phyloP scores from a whole-genome alignment of 2,113 vertebrate species.

The Oryzias woworae region DNA sequence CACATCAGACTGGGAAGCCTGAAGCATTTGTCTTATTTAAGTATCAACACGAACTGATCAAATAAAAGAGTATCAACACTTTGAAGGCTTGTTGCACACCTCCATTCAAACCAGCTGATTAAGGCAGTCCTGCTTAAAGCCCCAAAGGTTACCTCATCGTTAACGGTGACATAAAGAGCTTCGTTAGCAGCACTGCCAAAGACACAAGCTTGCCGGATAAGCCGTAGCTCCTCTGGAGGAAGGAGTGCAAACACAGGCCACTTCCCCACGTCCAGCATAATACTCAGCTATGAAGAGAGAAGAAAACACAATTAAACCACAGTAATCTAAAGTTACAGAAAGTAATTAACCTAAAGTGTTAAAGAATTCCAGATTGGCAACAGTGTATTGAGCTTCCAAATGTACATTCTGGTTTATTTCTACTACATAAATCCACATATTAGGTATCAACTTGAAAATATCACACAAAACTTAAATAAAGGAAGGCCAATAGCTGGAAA shows the following conservation, averaged over 20 bases:
- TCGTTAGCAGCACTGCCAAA: slow-evolving; percentile 95
- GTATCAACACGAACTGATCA: slow-evolving; percentile 6
- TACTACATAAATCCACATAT: too few species aligned
- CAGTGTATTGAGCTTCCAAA: neutral
- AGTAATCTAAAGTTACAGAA: neutral
- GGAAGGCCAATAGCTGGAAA: too few species aligned
- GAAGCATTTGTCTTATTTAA: slow-evolving; percentile 9
- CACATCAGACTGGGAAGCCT: slow-evolving; percentile 7
- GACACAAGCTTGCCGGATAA: slow-evolving; percentile 93
- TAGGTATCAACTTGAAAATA: too few species aligned
- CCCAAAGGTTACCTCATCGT: slow-evolving; percentile 85
- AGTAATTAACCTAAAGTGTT: neutral
- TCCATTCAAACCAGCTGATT: slow-evolving; percentile 22
- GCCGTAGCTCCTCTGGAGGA: slow-evolving; percentile 88
- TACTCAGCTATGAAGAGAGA: slow-evolving; percentile 63
- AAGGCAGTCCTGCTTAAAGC: neutral
- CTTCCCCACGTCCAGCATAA: slow-evolving; percentile 97
- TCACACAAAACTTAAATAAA: too few species aligned
- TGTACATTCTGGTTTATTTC: too few species aligned
- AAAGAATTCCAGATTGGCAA: neutral
- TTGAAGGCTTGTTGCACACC: neutral
- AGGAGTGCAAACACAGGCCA: slow-evolving; percentile 98
- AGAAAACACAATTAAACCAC: slow-evolving; percentile 7
- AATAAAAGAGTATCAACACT: slow-evolving; percentile 8
- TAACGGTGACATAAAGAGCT: slow-evolving; percentile 91